These are phyloP conservation scores for Gasteruption jaculator DNA, from an alignment of 2,888 invertebrate species.

Conservation along the genomic window DNA sequence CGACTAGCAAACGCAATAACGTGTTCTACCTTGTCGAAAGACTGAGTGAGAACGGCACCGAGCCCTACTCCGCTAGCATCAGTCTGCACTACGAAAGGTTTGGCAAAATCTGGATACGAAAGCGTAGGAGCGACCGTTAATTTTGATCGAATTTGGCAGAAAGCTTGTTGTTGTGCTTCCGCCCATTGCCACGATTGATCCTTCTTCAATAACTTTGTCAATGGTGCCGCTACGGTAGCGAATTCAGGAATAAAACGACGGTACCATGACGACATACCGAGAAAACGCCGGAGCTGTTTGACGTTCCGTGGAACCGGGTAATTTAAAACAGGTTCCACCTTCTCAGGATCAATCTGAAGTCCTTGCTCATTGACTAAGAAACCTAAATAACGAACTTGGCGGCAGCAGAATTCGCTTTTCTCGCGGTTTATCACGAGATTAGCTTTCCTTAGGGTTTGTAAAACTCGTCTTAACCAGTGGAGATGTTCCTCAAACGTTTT, in stretches of 20 bases:
- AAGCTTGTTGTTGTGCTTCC: constrained; percentile 21
- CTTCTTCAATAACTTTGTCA: constrained; percentile 25
- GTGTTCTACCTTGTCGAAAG: constrained; percentile 8
- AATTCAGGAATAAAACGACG: constrained; percentile 28
- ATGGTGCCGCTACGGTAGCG: constrained; percentile 20
- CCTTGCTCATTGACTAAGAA: constrained; percentile 8
- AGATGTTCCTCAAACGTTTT: constrained; percentile 1
- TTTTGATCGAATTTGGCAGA: constrained; percentile 16
- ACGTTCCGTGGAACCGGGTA: constrained; percentile 22
- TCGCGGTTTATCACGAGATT: neutral
- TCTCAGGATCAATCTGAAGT: constrained; percentile 12
- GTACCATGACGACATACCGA: constrained; percentile 35
- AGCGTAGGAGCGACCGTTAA: constrained; percentile 20
- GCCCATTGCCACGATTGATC: constrained; percentile 19
- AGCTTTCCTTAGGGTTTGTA: neutral
- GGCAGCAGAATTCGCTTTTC: constrained; percentile 12
- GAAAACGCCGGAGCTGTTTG: constrained; percentile 23
- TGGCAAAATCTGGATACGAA: constrained; percentile 23
- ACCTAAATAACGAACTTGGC: constrained; percentile 17
- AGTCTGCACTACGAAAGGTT: constrained; percentile 13
- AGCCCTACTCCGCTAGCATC: constrained; percentile 22
- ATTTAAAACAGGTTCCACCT: constrained; percentile 11
- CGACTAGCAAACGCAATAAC: no score
- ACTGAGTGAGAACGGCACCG: constrained; percentile 21
- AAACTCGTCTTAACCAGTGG: neutral